Percentiles rank a stretch among this genome's conserved stretches.
Evolutionary conservation across 2,797 vertebrate genomes (phyloP).

Genomic region (Melanotaenia boesemani): DNA sequence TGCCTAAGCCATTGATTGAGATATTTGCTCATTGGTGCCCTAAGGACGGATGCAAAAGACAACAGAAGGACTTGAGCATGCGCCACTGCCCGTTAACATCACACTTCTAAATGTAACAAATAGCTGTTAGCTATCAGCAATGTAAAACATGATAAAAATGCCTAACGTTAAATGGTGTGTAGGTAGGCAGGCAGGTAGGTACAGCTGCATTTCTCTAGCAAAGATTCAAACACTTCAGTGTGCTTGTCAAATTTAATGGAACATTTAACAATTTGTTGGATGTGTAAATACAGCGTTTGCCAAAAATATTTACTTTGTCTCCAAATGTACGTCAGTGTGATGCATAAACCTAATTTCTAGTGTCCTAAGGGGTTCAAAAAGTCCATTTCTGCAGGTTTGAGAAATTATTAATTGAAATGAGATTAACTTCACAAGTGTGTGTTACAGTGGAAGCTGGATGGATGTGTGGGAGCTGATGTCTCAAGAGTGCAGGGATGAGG

Average conservation of each 20-base stretch:
- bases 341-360: background rate
- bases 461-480: slow-evolving; percentile 99
- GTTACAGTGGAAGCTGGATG: slow-evolving; percentile 95
- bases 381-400: background rate
- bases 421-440: slow-evolving; percentile 1
- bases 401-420: background rate
- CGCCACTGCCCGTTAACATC: no score
- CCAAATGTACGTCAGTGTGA: background rate
- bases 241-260: background rate
- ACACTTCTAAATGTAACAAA: no score
- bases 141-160: no score
- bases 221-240: background rate
- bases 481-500: slow-evolving; percentile 97
- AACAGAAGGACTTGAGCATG: no score
- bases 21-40: no score
- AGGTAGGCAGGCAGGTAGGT: background rate
- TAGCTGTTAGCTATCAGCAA: no score
- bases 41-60: no score
- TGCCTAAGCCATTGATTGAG: no score
- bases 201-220: background rate
- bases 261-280: background rate
- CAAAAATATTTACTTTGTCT: background rate
- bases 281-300: background rate
- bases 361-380: background rate
- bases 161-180: no score